These are phyloP conservation scores for Paralinhomoeus sp. DNA, from an alignment of 2,888 invertebrate species.

Conservation along the genomic window DNA sequence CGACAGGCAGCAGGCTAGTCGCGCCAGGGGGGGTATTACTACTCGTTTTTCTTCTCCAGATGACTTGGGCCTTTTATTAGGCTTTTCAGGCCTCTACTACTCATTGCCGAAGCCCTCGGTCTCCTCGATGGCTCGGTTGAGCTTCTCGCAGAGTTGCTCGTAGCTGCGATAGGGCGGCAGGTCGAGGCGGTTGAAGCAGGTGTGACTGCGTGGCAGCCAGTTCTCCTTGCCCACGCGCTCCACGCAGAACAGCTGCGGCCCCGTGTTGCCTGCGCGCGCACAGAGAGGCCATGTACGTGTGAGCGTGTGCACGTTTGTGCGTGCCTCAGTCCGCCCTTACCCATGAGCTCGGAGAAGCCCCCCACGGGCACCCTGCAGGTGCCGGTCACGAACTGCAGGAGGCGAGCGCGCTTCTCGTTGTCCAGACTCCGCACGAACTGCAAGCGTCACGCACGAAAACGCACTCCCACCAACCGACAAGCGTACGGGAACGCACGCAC, in stretches of 20 bases:
- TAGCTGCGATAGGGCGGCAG: slow-evolving; percentile 96
- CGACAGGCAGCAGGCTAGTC: too few species aligned
- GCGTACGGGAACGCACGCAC: too few species aligned
- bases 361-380: slow-evolving; percentile 96
- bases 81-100: too few species aligned
- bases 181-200: slow-evolving; percentile 93
- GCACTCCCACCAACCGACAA: background rate
- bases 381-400: slow-evolving; percentile 94
- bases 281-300: background rate
- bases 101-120: slow-evolving; percentile 96
- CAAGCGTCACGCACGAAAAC: slow-evolving; percentile 16
- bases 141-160: slow-evolving; percentile 90
- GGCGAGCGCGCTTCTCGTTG: slow-evolving; percentile 78
- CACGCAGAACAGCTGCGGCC: too few species aligned
- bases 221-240: slow-evolving; percentile 94
- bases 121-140: slow-evolving; percentile 93
- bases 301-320: too few species aligned
- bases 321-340: too few species aligned
- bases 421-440: slow-evolving; percentile 89
- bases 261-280: slow-evolving; percentile 49
- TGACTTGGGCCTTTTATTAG: too few species aligned
- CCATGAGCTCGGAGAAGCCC: slow-evolving; percentile 96
- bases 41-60: too few species aligned
- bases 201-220: slow-evolving; percentile 92
- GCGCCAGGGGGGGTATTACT: too few species aligned